These are phyloP conservation scores for Onychostoma macrolepis DNA, from an alignment of 2,113 vertebrate genomes.

Conservation along the genomic window DNA sequence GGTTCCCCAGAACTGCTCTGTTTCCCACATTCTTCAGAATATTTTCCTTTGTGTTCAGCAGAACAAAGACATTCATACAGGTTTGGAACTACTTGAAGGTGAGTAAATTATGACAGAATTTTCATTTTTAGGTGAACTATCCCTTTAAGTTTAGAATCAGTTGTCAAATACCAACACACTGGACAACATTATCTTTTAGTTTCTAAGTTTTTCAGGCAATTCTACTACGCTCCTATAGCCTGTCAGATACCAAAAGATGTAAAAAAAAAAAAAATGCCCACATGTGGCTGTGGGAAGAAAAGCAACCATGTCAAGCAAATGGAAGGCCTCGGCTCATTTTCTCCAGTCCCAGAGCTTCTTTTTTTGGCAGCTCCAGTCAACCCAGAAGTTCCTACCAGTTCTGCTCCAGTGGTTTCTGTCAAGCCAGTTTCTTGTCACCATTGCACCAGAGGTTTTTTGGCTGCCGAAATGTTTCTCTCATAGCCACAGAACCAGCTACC, in stretches of 20 bases:
- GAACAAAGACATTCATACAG: no score
- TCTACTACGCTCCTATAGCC: background rate
- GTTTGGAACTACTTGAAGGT: no score
- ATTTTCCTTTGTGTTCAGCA: no score
- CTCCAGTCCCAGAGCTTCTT: no score
- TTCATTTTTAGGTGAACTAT: no score
- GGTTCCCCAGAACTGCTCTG: no score
- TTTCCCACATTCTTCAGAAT: no score
- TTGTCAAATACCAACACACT: background rate
- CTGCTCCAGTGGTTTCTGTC: background rate
- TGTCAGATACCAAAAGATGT: background rate
- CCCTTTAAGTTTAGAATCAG: background rate
- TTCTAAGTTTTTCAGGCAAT: background rate
- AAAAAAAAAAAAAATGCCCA: background rate
- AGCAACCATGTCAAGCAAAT: background rate
- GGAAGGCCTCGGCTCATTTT: no score
- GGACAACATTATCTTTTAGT: background rate
- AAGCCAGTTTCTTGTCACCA: background rate
- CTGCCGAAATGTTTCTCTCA: background rate
- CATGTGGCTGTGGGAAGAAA: background rate
- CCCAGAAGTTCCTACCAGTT: background rate
- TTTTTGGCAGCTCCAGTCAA: background rate
- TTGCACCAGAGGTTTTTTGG: background rate
- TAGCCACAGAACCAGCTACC: background rate
- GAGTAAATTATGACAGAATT: no score